Percentiles rank a stretch among this genome's conserved stretches.
phyloP scores from a whole-genome alignment of 2,888 invertebrate genomes.

The Epinotia bilunana region DNA sequence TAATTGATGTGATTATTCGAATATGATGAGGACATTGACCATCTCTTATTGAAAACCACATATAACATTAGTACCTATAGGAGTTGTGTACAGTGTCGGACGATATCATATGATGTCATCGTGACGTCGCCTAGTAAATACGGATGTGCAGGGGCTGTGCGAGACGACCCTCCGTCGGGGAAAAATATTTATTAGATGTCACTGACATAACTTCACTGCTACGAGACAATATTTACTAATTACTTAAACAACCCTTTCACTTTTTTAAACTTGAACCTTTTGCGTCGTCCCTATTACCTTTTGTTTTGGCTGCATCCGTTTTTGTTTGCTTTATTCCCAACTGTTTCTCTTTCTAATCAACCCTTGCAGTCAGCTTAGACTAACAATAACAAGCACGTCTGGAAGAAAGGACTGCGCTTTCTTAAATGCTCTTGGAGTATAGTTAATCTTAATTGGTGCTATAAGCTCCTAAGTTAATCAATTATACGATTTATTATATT shows the following conservation, averaged over 20 bases:
- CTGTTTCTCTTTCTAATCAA: constrained; percentile 20
- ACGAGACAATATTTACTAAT: constrained; percentile 10
- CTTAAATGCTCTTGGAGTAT: not conserved
- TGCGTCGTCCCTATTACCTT: not conserved
- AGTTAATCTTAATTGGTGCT: not conserved
- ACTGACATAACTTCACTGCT: constrained; percentile 28
- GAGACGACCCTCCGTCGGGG: constrained; percentile 17
- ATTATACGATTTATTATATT: not conserved
- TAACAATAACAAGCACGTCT: constrained; percentile 12
- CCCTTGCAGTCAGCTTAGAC: constrained; percentile 5
- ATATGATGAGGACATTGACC: constrained; percentile 1
- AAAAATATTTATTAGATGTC: constrained; percentile 29
- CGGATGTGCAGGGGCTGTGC: constrained; percentile 15
- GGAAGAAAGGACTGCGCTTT: not conserved
- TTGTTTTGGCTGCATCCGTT: constrained; percentile 28
- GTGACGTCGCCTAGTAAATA: constrained; percentile 50
- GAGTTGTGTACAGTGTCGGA: constrained; percentile 58
- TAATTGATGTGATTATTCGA: not conserved
- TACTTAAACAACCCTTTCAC: constrained; percentile 17
- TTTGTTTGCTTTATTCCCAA: constrained; percentile 17
- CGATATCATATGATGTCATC: constrained; percentile 59
- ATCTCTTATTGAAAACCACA: not conserved
- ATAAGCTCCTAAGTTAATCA: too few species aligned
- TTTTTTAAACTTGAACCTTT: constrained; percentile 13
- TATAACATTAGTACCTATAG: not conserved